These are phyloP conservation scores for Chesias legatella DNA, from an alignment of 2,888 invertebrate genomes.

Conservation along the genomic window DNA sequence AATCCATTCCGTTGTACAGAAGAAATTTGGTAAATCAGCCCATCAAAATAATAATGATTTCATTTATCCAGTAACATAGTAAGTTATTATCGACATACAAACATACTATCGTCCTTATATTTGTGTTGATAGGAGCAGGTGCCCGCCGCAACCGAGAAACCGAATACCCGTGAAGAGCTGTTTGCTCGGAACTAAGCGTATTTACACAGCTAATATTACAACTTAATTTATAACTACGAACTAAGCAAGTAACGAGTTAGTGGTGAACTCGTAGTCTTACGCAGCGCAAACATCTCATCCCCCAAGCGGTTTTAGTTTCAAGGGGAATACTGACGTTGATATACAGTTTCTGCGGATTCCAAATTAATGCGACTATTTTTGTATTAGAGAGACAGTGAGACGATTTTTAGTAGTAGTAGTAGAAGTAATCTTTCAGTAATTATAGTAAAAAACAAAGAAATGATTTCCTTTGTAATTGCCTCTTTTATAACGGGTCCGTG, in stretches of 20 bases:
- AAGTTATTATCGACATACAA: too few relatives aligned
- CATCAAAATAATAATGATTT: too few relatives aligned
- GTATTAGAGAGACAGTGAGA: too few relatives aligned
- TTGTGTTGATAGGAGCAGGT: slow-evolving; percentile 34
- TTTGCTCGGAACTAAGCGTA: slow-evolving; percentile 49
- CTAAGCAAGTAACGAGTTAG: slow-evolving; percentile 39
- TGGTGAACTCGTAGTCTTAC: slow-evolving; percentile 30
- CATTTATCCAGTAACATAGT: too few relatives aligned
- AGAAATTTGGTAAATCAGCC: too few relatives aligned
- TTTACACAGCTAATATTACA: slow-evolving; percentile 49
- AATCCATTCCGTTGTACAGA: too few relatives aligned
- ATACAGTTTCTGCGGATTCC: slow-evolving; percentile 18
- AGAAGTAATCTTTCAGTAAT: too few relatives aligned
- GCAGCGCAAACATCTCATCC: slow-evolving; percentile 33
- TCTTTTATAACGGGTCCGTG: too few relatives aligned
- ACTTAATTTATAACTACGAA: slow-evolving; percentile 46
- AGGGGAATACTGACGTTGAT: slow-evolving; percentile 22
- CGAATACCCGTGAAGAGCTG: slow-evolving; percentile 46
- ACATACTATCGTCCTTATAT: too few relatives aligned
- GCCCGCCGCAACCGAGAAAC: slow-evolving; percentile 40
- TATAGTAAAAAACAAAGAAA: too few relatives aligned
- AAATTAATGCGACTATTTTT: slow-evolving; percentile 10
- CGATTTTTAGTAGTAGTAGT: too few relatives aligned
- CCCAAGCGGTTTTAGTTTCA: slow-evolving; percentile 28
- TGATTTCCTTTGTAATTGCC: too few relatives aligned